Evolutionary conservation across 2,888 invertebrate species (phyloP), one percentile per base, ranked within the genome.

Genomic region (Acrocera orbiculus): DNA sequence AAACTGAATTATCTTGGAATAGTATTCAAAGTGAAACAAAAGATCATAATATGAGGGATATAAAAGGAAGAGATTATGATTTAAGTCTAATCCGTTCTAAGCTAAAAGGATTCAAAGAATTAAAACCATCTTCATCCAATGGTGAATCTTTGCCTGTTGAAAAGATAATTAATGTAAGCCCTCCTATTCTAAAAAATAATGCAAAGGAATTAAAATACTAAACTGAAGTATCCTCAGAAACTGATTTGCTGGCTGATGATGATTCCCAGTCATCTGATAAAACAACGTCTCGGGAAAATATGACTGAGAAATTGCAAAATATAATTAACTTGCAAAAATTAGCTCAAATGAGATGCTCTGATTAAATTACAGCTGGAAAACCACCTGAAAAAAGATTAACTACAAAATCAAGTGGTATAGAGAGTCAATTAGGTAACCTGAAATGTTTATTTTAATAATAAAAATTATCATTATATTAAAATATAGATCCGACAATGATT

Each of bases 51-150:
- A n/a, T n/a, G n/a, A 33, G 35, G 6, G 40, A 46, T 26, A 47
- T 44, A 11, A 72, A 73, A 50, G 75, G 76, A 2, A 66, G 80
- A 4, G 83, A 83, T 49, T 82, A 79, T 51, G 85, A 86, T 58
- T 64, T 86, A 16, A 82, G 79, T 57, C 80, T 83, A 61, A 83
- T 86, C 37, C 65, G 83, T 43, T 81, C 81, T 0, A 85, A 86
- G 51, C 58, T 85, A 4, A 86, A 85, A 56, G 85, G 83, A 5
- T 71, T 83, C 31, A 70, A 72, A 33, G 73, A 73, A 46, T 62
- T 71, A 0, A 70, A 70, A 48, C 46, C 61, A 4, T 46, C 63
- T n/a, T 57, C 59, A 17, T 48, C 58, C 3, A 70, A 68, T 15
- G 30, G 25, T 6, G 35, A 35, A n/a, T 11, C 23, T 23, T 11